phyloP scores from a whole-genome alignment of 1,140 invertebrate species.

The Cotesia glomerata region DNA sequence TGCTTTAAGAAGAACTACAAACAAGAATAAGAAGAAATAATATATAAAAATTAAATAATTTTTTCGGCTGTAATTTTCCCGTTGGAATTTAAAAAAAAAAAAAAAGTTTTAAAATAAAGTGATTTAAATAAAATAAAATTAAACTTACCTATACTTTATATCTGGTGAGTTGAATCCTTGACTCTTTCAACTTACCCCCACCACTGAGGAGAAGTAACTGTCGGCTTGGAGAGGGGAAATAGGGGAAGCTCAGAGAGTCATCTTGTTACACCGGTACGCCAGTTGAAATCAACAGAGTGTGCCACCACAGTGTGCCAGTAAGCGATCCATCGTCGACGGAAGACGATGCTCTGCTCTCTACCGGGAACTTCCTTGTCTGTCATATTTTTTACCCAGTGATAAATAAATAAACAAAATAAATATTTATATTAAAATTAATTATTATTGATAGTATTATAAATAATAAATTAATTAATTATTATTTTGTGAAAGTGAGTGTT shows the following conservation, averaged over 20 bases:
- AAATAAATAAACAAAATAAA: neutral
- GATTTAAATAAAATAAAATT: no score
- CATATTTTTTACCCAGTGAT: neutral
- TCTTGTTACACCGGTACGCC: slow-evolving; percentile 2
- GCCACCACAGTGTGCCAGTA: slow-evolving; percentile 32
- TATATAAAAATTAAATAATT: no score
- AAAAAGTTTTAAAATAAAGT: no score
- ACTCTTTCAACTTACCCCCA: slow-evolving; percentile 21
- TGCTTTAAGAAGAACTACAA: neutral
- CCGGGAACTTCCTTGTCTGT: no score
- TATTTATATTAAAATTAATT: no score
- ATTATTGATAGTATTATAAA: no score
- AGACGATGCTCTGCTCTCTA: slow-evolving; percentile 30
- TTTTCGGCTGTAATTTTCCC: no score
- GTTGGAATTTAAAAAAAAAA: no score
- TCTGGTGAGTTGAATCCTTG: neutral
- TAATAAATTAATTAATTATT: no score
- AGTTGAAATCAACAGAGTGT: neutral
- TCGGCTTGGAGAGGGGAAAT: neutral
- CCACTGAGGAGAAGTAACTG: neutral
- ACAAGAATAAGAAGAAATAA: neutral
- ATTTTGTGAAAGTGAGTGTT: no score
- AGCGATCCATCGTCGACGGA: slow-evolving; percentile 44
- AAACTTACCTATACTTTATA: no score
- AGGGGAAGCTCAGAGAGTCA: slow-evolving; percentile 31